Evolutionary conservation across 2,888 invertebrate genomes (phyloP).

Genomic region (Hemaris fuciformis): DNA sequence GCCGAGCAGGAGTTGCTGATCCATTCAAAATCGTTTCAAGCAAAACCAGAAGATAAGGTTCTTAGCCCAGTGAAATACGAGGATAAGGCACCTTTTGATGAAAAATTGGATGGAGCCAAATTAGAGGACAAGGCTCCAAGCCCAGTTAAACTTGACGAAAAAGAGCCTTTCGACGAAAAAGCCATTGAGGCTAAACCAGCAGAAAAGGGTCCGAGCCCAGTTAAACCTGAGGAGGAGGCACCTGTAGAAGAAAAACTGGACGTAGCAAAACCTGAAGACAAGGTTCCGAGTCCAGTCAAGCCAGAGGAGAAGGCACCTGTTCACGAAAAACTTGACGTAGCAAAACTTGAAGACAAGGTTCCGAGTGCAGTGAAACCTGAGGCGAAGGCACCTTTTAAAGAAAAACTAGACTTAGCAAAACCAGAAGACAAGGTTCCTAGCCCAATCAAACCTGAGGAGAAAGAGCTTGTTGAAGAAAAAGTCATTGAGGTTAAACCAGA

Average conservation of each 20-base stretch:
- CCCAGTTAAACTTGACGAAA: constrained; percentile 9
- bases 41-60: background rate
- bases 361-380: background rate
- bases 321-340: background rate
- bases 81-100: constrained; percentile 15
- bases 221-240: background rate
- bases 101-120: background rate
- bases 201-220: background rate
- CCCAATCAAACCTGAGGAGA: constrained; percentile 9
- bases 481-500: background rate
- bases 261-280: background rate
- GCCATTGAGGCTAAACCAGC: background rate
- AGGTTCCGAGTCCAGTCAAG: background rate
- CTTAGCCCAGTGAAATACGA: constrained; percentile 2
- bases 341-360: background rate
- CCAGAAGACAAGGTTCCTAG: constrained; percentile 8
- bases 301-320: constrained; percentile 13
- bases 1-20: constrained; percentile 13
- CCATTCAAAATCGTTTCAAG: too few species aligned
- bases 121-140: background rate
- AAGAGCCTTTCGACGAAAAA: background rate
- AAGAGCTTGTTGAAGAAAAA: constrained; percentile 1
- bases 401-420: background rate
- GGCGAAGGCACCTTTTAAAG: background rate
- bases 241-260: too few species aligned